These are phyloP conservation scores for Vidua macroura DNA, from an alignment of 2,113 vertebrate species.

Conservation along the genomic window DNA sequence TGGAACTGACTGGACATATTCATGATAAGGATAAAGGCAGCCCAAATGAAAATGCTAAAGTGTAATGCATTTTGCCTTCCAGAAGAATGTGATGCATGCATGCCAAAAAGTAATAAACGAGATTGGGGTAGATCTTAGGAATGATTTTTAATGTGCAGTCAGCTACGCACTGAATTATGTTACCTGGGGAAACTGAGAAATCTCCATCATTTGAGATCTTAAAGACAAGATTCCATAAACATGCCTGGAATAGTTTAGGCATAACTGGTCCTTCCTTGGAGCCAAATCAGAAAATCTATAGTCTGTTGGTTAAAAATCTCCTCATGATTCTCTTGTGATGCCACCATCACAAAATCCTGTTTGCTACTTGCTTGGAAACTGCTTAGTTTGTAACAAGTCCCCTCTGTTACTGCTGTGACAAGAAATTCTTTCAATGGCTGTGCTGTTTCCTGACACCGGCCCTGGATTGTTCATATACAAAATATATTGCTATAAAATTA, in stretches of 20 bases:
- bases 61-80: background rate
- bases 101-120: background rate
- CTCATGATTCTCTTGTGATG: background rate
- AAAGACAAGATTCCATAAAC: background rate
- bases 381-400: background rate
- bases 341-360: background rate
- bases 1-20: background rate
- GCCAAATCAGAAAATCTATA: background rate
- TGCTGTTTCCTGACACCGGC: background rate
- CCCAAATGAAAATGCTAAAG: background rate
- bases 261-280: background rate
- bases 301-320: background rate
- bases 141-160: background rate
- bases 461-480: background rate
- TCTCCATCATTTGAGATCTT: background rate
- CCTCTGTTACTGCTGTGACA: background rate
- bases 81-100: background rate
- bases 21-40: background rate
- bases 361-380: background rate
- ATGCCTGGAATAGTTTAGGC: background rate
- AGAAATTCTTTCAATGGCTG: background rate
- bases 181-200: conserved; percentile 19
- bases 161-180: background rate
- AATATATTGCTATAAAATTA: background rate
- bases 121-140: background rate